Evolutionary conservation across 53 echinoderm and acorn worm species (phyloP), one percentile per base, ranked within the genome.

Genomic region (Pentamera pediparva): DNA sequence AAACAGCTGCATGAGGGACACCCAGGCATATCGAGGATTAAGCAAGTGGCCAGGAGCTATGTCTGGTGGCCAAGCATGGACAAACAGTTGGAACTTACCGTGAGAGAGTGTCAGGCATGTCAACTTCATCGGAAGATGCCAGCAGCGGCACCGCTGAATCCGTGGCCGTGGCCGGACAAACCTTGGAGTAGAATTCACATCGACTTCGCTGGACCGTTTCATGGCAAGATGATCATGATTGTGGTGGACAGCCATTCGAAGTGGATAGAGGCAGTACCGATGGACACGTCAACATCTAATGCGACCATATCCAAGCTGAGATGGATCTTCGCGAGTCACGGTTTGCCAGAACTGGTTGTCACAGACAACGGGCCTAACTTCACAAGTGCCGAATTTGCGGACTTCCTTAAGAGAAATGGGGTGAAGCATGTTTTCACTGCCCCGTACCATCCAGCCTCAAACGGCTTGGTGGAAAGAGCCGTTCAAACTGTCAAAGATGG

Each of bases 221-320:
- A n/a, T 15, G 74, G 22, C 24, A 79, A 61, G 31, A 63, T 63
- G 64, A 39, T 63, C 2, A 5, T 63, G 27, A 24, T 56, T 5
- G 75, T 80, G 9, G 61, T 85, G n/a, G 85, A 85, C 28, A 34
- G 62, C 6, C 76, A 85, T 37, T 85, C 85, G 0, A 85, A 75
- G 21, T 80, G 74, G 74, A 62, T 79, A 4, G 79, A 84, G 37
- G 79, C 35, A 6, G 34, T 79, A 12, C 75, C 74, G 17, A 56
- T 84, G 74, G 72, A 70, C 34, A 77, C 78, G 1, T 77, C 45
- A 25, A 83, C 79, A 30, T 26, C 77, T 31, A 25, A 69, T 35
- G 37, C 60, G 3, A 70, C 70, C 10, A 48, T 69, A 26, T 0
- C 38, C 5, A 69, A 22, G 21, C 18, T 79, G 43, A 62, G 64